Conservation (phyloP, 1,140 invertebrate species). For the Caerostris darwini region DNA sequence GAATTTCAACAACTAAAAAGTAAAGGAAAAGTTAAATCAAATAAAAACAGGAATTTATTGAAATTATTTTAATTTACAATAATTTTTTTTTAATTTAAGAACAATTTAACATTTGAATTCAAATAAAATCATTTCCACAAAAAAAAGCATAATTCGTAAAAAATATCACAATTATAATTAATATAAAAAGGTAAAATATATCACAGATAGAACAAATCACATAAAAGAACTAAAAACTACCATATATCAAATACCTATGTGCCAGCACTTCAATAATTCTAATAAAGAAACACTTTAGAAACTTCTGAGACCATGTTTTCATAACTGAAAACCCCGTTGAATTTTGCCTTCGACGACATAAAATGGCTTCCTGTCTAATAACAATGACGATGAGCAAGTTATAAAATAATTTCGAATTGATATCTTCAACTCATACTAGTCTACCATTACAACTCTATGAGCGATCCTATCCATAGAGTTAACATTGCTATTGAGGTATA, state of each 20-base stretch:
- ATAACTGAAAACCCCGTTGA: slow-evolving; percentile 78
- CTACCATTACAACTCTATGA: slow-evolving; percentile 60
- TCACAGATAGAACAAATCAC: not conserved
- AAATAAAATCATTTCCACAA: no score
- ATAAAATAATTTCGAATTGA: slow-evolving; percentile 42
- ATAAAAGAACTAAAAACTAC: slow-evolving; percentile 39
- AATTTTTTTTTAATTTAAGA: no score
- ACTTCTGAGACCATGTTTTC: slow-evolving; percentile 75
- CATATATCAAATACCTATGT: not conserved
- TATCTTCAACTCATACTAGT: slow-evolving; percentile 8
- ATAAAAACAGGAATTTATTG: no score
- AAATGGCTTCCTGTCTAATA: slow-evolving; percentile 74
- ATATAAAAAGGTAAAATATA: not conserved
- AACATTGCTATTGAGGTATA: slow-evolving; percentile 77
- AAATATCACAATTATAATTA: not conserved
- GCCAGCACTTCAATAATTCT: not conserved
- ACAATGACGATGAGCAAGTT: slow-evolving; percentile 62
- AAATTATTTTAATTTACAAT: no score
- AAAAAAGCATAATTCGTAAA: not conserved
- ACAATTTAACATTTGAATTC: no score
- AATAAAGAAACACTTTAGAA: slow-evolving; percentile 56
- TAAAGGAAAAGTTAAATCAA: no score
- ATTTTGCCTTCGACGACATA: slow-evolving; percentile 72
- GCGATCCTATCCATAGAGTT: slow-evolving; percentile 74
- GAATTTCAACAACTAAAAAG: no score